These are phyloP conservation scores for Calyptomena viridis DNA, from an alignment of 2,113 vertebrate species.

Conservation along the genomic window DNA sequence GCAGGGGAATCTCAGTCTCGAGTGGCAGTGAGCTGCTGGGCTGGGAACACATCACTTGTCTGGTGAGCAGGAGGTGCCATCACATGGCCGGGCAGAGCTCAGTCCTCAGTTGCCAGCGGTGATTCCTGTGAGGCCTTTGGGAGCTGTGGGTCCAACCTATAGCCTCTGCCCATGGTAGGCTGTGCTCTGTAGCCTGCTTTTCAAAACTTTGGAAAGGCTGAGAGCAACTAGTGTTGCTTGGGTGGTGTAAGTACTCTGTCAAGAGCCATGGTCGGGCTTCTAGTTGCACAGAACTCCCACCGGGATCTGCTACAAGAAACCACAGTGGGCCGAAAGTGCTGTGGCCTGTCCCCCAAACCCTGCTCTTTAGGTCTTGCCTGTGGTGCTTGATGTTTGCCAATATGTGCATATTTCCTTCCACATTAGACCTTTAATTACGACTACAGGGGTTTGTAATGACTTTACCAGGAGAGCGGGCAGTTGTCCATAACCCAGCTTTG, in stretches of 20 bases:
- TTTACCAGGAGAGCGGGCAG: background rate
- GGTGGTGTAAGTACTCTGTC: background rate
- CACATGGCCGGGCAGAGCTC: background rate
- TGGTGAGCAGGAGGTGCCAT: background rate
- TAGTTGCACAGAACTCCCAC: background rate
- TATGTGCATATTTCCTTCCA: fast-evolving
- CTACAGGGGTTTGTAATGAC: background rate
- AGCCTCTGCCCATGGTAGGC: background rate
- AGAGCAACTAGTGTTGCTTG: background rate
- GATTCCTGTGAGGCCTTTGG: background rate
- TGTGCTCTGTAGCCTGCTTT: background rate
- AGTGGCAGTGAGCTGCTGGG: background rate
- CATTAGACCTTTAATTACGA: background rate
- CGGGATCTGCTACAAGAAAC: background rate
- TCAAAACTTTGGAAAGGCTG: background rate
- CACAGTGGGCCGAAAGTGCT: fast-evolving
- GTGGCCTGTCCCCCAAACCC: background rate
- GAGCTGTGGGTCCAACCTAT: background rate
- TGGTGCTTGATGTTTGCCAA: background rate
- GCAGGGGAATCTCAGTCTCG: fast-evolving
- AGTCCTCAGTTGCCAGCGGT: fast-evolving
- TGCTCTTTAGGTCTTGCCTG: background rate
- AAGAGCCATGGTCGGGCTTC: fast-evolving
- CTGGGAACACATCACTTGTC: background rate
- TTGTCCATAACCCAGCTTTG: background rate